A percentile compares a stretch with the other conserved stretches of the same genome.
Conservation (phyloP, 2,113 vertebrate genomes). For the Elephantulus edwardii region DNA sequence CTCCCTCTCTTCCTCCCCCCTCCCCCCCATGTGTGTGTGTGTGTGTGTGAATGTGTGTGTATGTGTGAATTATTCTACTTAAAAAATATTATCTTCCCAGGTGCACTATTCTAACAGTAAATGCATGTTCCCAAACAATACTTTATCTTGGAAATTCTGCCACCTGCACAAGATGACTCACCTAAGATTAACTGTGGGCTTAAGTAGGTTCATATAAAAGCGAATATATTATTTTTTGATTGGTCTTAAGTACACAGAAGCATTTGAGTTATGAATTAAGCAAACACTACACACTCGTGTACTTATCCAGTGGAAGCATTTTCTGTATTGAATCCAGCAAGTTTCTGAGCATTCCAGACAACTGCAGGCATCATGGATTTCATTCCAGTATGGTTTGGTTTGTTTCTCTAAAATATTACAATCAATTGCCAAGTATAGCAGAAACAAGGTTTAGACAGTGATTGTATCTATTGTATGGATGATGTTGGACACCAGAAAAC, state of each 20-base stretch:
- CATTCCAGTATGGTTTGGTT: neutral
- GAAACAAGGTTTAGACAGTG: too few species aligned
- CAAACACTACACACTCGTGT: neutral
- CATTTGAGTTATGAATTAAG: neutral
- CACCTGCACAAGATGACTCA: neutral
- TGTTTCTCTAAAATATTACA: neutral
- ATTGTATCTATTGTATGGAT: neutral
- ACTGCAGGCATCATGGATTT: neutral
- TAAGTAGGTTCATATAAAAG: neutral
- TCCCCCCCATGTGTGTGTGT: too few species aligned
- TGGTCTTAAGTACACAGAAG: neutral
- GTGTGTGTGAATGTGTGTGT: too few species aligned
- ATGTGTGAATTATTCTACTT: neutral
- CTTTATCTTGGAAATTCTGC: neutral
- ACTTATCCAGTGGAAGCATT: neutral
- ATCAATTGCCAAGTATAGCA: neutral
- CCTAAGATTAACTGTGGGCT: neutral
- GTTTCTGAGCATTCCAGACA: neutral
- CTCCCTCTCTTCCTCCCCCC: too few species aligned
- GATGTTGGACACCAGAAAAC: neutral
- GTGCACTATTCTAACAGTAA: fast-evolving
- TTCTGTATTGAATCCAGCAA: neutral
- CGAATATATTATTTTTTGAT: neutral
- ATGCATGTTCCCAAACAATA: neutral
- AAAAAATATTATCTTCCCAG: neutral